These are phyloP conservation scores for Esperia sulphurella DNA, from an alignment of 2,888 invertebrate species.

Conservation along the genomic window DNA sequence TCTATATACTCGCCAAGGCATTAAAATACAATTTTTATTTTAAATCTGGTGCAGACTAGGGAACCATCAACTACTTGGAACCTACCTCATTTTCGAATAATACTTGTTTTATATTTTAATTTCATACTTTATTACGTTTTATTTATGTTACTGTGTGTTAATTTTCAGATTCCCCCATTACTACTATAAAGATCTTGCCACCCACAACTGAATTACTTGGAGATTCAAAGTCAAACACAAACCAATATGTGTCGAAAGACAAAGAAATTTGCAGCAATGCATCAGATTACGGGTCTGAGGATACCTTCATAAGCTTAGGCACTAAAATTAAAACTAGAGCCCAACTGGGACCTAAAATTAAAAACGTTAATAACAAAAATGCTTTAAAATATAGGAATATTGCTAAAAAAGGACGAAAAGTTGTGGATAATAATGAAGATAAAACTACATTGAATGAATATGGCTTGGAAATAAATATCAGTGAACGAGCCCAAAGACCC, in stretches of 20 bases:
- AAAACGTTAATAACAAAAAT: conserved; percentile 48
- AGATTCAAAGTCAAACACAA: conserved; percentile 31
- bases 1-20: too few relatives aligned
- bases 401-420: conserved; percentile 47
- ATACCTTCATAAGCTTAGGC: conserved; percentile 71
- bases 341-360: conserved; percentile 51
- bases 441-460: conserved; percentile 38
- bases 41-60: too few relatives aligned
- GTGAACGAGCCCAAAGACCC: conserved; percentile 36
- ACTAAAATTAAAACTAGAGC: conserved; percentile 76
- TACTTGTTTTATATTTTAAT: too few relatives aligned
- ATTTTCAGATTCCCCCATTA: conserved; percentile 45
- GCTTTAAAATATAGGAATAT: conserved; percentile 56
- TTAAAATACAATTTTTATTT: too few relatives aligned
- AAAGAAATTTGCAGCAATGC: conserved; percentile 63
- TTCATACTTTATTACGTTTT: too few relatives aligned
- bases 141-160: background rate
- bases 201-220: conserved; percentile 60
- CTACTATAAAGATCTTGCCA: conserved; percentile 52
- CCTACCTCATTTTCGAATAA: too few relatives aligned
- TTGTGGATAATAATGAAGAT: conserved; percentile 45
- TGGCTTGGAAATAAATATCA: conserved; percentile 63
- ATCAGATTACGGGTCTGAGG: conserved; percentile 72
- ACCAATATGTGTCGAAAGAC: conserved; percentile 30
- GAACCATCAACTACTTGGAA: too few relatives aligned